Percentiles rank a stretch among this genome's conserved stretches.
Conservation (phyloP, 2,113 vertebrate genomes). For the Egretta garzetta region DNA sequence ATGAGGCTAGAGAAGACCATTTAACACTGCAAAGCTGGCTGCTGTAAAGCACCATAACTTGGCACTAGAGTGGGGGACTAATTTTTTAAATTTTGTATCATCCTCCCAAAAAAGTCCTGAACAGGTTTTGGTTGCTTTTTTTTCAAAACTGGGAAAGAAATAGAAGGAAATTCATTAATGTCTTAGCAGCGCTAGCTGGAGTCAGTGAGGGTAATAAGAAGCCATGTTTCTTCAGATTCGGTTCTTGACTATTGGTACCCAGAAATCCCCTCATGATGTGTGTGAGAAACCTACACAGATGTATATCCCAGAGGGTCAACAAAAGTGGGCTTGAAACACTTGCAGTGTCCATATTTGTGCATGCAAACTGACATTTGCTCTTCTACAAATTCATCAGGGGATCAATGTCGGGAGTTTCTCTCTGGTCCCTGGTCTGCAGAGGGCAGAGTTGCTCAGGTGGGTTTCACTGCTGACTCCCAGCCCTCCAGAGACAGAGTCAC, state of each 20-base stretch:
- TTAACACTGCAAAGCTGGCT: slow-evolving; percentile 16
- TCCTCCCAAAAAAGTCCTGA: not conserved
- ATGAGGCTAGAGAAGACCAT: slow-evolving; percentile 42
- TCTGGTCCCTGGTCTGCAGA: not conserved
- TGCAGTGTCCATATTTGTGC: not conserved
- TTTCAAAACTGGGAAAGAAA: not conserved
- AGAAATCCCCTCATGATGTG: not conserved
- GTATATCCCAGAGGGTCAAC: not conserved
- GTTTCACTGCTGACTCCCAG: not conserved
- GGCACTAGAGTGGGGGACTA: not conserved
- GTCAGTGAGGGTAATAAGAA: not conserved
- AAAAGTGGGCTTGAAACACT: not conserved
- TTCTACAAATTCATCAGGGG: not conserved
- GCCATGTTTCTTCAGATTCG: not conserved
- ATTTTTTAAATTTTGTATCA: not conserved
- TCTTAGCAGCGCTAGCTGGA: not conserved
- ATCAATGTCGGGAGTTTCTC: not conserved
- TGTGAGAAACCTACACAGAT: not conserved
- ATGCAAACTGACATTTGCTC: not conserved
- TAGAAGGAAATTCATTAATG: not conserved
- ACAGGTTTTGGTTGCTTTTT: too few species aligned
- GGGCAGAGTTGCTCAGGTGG: not conserved
- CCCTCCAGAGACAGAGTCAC: not conserved
- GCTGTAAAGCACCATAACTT: slow-evolving; percentile 1
- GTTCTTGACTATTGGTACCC: not conserved